These are phyloP conservation scores for Carapus acus DNA, from an alignment of 2,797 vertebrate genomes.

Conservation along the genomic window DNA sequence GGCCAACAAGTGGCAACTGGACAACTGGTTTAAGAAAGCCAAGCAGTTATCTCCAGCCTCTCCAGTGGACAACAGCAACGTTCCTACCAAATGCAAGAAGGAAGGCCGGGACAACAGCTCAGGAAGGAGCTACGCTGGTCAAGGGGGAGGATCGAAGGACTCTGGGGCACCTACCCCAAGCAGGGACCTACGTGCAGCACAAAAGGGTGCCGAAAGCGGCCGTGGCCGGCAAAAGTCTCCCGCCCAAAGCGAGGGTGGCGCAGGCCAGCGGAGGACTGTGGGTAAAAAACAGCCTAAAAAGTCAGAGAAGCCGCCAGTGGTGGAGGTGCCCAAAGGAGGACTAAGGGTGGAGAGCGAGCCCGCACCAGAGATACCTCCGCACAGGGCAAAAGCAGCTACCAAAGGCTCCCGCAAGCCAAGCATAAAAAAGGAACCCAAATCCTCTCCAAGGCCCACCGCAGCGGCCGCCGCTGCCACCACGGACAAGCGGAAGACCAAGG, in stretches of 20 bases:
- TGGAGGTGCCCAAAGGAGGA: conserved; percentile 89
- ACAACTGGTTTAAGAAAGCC: conserved; percentile 96
- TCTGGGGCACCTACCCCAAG: conserved; percentile 75
- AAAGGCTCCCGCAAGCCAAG: conserved; percentile 94
- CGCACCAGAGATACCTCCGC: conserved; percentile 82
- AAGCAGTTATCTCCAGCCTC: conserved; percentile 92
- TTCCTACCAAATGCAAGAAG: conserved; percentile 89
- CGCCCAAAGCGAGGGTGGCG: conserved; percentile 83
- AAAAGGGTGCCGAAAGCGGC: conserved; percentile 85
- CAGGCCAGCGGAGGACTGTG: conserved; percentile 78
- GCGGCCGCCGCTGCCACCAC: conserved; percentile 61
- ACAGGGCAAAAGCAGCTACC: conserved; percentile 87
- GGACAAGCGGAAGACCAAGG: conserved; percentile 89
- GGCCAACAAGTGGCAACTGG: conserved; percentile 97
- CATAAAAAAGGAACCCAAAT: conserved; percentile 94
- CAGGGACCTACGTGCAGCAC: conserved; percentile 83
- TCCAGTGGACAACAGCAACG: conserved; percentile 85
- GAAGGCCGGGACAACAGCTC: conserved; percentile 82
- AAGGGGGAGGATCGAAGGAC: conserved; percentile 87
- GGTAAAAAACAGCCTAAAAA: conserved; percentile 99
- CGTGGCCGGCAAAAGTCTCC: conserved; percentile 93
- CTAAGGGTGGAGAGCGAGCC: conserved; percentile 95
- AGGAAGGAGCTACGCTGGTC: conserved; percentile 78
- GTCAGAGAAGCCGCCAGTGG: conserved; percentile 82
- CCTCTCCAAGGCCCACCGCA: conserved; percentile 79